Percentiles rank a stretch among this genome's conserved stretches.
phyloP scores from a whole-genome alignment of 2,113 vertebrate species.

The Salvelinus namaycush region DNA sequence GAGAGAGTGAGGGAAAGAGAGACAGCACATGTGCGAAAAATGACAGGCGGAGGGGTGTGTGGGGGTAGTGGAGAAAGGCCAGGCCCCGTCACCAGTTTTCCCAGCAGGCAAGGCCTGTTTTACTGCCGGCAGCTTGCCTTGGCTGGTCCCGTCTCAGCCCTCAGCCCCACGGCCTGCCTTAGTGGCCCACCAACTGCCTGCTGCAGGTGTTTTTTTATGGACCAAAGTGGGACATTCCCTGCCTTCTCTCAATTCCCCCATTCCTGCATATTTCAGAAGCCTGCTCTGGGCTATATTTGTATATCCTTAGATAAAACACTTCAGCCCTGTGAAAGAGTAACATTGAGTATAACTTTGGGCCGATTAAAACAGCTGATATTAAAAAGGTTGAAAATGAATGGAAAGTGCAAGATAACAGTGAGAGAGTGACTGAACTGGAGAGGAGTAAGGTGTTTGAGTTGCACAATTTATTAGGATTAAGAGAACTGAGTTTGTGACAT shows the following conservation, averaged over 20 bases:
- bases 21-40: constrained; percentile 15
- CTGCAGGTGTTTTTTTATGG: constrained; percentile 55
- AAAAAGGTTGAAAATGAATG: constrained; percentile 14
- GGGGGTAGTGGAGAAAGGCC: constrained; percentile 44
- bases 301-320: constrained; percentile 34
- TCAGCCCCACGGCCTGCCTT: constrained; percentile 51
- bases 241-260: constrained; percentile 22
- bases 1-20: neutral
- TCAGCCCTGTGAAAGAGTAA: constrained; percentile 26
- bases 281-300: constrained; percentile 35
- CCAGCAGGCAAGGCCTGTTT: constrained; percentile 56
- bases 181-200: constrained; percentile 43
- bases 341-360: constrained; percentile 51
- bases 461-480: too few relatives aligned
- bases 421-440: constrained; percentile 16
- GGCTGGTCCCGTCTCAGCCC: constrained; percentile 37
- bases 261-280: constrained; percentile 46
- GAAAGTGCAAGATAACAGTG: constrained; percentile 9
- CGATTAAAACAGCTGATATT: constrained; percentile 16
- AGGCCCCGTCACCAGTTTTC: constrained; percentile 47
- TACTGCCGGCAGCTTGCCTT: constrained; percentile 44
- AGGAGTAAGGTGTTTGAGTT: neutral
- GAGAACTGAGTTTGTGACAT: too few relatives aligned
- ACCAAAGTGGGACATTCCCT: constrained; percentile 49
- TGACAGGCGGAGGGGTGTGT: constrained; percentile 36